Evolutionary conservation across 2,797 vertebrate species (phyloP).

Genomic region (Bradypodion pumilum): DNA sequence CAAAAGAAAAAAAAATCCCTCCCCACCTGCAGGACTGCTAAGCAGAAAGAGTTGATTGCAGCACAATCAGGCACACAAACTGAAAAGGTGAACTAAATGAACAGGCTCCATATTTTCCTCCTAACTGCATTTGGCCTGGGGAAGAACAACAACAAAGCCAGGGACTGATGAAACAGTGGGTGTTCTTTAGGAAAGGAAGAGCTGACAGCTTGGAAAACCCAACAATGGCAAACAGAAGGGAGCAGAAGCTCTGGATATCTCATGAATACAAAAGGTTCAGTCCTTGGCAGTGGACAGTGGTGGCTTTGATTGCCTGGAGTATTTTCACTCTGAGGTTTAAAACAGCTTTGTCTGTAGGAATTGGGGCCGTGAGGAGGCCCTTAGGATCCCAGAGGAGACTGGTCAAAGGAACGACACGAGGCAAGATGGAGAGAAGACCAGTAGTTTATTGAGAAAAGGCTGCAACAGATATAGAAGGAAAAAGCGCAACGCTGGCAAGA

Average conservation of each 20-base stretch:
- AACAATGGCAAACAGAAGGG: background rate
- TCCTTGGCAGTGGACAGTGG: no score
- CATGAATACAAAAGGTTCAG: background rate
- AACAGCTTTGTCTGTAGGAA: no score
- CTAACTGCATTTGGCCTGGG: background rate
- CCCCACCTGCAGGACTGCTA: constrained; percentile 31
- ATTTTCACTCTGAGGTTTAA: no score
- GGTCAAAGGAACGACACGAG: no score
- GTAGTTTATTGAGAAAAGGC: no score
- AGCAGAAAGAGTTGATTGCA: constrained; percentile 53
- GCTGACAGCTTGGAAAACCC: background rate
- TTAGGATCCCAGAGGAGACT: no score
- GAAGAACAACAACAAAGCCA: background rate
- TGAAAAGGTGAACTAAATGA: constrained; percentile 1
- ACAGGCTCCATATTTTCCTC: background rate
- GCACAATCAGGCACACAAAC: constrained; percentile 28
- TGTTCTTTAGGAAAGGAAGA: background rate
- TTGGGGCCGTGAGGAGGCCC: no score
- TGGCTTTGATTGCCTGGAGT: no score
- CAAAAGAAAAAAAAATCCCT: background rate
- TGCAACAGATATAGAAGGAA: no score
- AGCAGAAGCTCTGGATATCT: background rate
- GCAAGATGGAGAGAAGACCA: no score
- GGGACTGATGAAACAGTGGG: background rate
- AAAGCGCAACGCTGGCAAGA: no score